Evolutionary conservation across 1,140 invertebrate species (phyloP), one percentile per base, ranked within the genome.

Genomic region (Colletes gigas): DNA sequence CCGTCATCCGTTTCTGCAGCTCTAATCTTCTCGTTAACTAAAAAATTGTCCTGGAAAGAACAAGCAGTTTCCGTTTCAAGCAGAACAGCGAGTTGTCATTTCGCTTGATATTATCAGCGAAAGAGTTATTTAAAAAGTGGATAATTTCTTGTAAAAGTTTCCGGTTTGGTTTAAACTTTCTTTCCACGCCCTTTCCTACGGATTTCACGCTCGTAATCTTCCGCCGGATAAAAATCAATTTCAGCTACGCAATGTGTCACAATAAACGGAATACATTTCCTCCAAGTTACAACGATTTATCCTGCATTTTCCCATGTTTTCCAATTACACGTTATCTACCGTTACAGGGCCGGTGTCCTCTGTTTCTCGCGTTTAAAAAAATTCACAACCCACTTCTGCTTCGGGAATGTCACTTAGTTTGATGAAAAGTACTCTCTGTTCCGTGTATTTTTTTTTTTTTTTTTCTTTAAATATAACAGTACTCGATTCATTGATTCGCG

Each of bases 11-110:
- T 67, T 73, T 72, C n/a, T 30, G 68, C 74, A 67, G 69, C 73
- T 63, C 71, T 68, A 83, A 79, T 83, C 80, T 83, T 71, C 70
- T n/a, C 76, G 59, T 84, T 84, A 83, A 62, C 65, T 75, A 75
- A 74, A 75, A 71, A 39, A 65, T 62, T 70, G 70, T 66, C n/a
- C 57, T 62, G 50, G 52, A 77, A 63, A 60, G 55, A 55, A 59
- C 41, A 67, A 57, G 69, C 55, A 52, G 60, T 47, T 82, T 78
- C 72, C 14, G 47, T 81, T 80, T 41, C 67, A 19, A 12, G 62
- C n/a, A 14, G 47, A 62, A 73, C 66, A 82, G 2, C 65, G 83
- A 66, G 44, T 39, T 30, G 10, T 12, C 50, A 41, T 44, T 30
- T 9, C 19, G 21, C n/a, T 17, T 14, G 30, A 39, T 30, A 14